A percentile compares a stretch with the other conserved stretches of the same genome.
phyloP scores from a whole-genome alignment of 2,888 invertebrate genomes.

The Microctonus brassicae region DNA sequence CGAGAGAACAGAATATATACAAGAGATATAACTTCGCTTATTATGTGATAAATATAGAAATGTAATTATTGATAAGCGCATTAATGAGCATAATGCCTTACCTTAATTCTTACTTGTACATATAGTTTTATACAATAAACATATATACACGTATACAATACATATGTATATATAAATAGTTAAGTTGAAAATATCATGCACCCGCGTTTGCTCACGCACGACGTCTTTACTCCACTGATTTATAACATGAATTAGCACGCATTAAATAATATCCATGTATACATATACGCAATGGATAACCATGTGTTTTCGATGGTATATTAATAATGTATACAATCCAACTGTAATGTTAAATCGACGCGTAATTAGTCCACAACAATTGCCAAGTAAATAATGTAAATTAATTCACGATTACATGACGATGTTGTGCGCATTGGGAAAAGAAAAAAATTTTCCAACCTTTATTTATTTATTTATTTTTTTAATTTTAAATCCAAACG shows the following conservation, averaged over 20 bases:
- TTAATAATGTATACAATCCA: slow-evolving; percentile 30
- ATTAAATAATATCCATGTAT: slow-evolving; percentile 36
- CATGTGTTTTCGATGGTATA: slow-evolving; percentile 40
- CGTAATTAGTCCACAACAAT: slow-evolving; percentile 37
- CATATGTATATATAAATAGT: slow-evolving; percentile 25
- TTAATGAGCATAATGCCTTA: slow-evolving; percentile 61
- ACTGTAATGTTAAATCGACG: slow-evolving; percentile 2
- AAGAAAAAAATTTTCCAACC: no score
- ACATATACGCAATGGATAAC: neutral
- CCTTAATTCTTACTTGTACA: neutral
- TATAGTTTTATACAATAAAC: neutral
- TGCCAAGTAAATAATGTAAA: neutral
- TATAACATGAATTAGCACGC: slow-evolving; percentile 44
- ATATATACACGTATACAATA: no score
- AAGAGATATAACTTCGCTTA: slow-evolving; percentile 51
- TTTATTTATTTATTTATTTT: no score
- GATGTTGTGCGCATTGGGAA: no score
- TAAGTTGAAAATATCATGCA: slow-evolving; percentile 56
- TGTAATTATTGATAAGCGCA: slow-evolving; percentile 66
- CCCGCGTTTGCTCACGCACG: slow-evolving; percentile 63
- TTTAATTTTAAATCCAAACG: no score
- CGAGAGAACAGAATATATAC: slow-evolving; percentile 51
- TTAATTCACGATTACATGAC: neutral
- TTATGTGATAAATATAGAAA: slow-evolving; percentile 66
- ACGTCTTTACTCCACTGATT: slow-evolving; percentile 47